phyloP scores from a whole-genome alignment of 2,113 vertebrate species.

The Salvelinus sp. region DNA sequence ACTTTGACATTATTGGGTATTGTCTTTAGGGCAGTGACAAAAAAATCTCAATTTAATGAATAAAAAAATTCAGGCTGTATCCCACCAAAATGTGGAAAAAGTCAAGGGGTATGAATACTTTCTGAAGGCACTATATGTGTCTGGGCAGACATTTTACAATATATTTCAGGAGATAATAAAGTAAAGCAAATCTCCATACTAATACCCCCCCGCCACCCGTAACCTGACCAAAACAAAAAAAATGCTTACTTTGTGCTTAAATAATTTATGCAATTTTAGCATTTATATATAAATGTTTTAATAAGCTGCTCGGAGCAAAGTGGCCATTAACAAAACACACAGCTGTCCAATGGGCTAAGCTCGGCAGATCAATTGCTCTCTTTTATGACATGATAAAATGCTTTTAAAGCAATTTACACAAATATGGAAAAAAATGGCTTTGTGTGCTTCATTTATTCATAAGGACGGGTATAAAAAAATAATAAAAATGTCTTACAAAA shows the following conservation, averaged over 20 bases:
- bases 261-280: slow-evolving; percentile 99
- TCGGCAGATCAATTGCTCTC: slow-evolving; percentile 98
- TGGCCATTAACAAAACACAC: slow-evolving; percentile 99
- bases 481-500: slow-evolving; percentile 71
- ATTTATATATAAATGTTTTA: slow-evolving; percentile 99
- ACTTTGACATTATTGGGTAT: no score
- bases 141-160: slow-evolving; percentile 67
- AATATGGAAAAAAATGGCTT: slow-evolving; percentile 96
- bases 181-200: slow-evolving; percentile 74
- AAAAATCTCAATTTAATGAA: no score
- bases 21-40: no score
- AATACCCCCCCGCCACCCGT: slow-evolving; percentile 70
- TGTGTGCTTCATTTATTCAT: slow-evolving; percentile 87
- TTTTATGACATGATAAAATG: slow-evolving; percentile 99
- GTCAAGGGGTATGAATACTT: no score
- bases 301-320: slow-evolving; percentile 99
- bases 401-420: slow-evolving; percentile 99
- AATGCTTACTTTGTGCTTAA: slow-evolving; percentile 99
- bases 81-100: no score
- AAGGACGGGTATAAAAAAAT: slow-evolving; percentile 73
- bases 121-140: slow-evolving; percentile 55
- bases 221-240: slow-evolving; percentile 76
- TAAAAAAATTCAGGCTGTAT: no score
- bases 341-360: slow-evolving; percentile 99
- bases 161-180: slow-evolving; percentile 72